Percentiles rank a stretch among this genome's conserved stretches.
Conservation (phyloP, 2,797 vertebrate genomes). For the Trachurus trachurus region DNA sequence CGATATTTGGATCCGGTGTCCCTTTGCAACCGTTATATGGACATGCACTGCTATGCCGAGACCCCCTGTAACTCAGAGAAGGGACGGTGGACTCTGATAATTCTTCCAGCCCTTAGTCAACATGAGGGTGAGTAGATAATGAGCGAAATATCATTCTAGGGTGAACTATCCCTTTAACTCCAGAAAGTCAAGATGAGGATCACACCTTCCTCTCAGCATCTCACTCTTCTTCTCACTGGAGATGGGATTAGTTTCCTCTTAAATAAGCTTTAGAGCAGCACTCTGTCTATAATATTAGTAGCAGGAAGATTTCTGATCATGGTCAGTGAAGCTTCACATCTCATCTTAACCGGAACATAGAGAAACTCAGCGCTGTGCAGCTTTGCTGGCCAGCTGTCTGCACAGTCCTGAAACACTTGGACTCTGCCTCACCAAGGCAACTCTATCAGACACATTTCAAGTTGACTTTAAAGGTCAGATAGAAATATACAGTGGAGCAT, state of each 20-base stretch:
- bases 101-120: no score
- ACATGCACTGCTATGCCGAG: no score
- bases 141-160: no score
- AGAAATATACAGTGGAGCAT: not conserved
- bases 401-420: not conserved
- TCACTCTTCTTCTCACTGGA: not conserved
- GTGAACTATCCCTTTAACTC: no score
- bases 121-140: no score
- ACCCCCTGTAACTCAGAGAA: no score
- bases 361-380: not conserved
- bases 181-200: not conserved
- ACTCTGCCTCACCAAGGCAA: not conserved
- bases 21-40: no score
- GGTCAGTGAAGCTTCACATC: not conserved
- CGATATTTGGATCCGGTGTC: no score
- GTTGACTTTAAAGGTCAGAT: conserved; percentile 16
- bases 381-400: conserved; percentile 1
- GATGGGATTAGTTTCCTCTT: not conserved
- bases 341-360: not conserved
- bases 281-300: not conserved
- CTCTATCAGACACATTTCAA: not conserved
- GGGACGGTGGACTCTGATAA: no score
- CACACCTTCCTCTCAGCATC: not conserved
- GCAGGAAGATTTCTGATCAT: conserved; percentile 8
- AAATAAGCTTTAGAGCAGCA: conserved; percentile 3